Base-by-base conservation (phyloP, 2,888 invertebrate species). In the Helobdella robusta region DNA sequence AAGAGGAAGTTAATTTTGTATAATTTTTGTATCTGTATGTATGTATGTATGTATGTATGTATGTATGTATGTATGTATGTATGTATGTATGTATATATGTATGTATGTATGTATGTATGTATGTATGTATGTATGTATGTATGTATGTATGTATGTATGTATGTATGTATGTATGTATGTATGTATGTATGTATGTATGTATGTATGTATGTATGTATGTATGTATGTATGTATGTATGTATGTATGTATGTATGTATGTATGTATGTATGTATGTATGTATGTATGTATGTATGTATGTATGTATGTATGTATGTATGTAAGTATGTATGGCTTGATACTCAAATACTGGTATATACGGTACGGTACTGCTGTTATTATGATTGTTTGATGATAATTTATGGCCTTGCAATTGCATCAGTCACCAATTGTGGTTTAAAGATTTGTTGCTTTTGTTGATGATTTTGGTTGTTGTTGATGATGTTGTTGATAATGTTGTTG, bases 81-180 rank as follows among this genome's bases (percentile, higher is more conserved):
- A 32, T 32, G 56, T 52, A 40, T 64, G 44, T 64, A 40, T 64
- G 56, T 56, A 36, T 56, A 56, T 64, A n/a, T 64, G 64, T 64
- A 32, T 64, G 56, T 64, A 36, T 64, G 56, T 64, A 36, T 64
- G 56, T 64, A 36, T 64, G 56, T 56, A 36, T 64, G 56, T 56
- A 36, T 64, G 56, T 64, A 35, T 64, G 34, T 65, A 28, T 59
- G 18, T 64, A 20, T 64, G 56, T 64, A n/a, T 64, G 40, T 64
- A 15, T 64, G 40, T 64, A 15, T 56, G 5, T 64, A 15, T 58
- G 40, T 64, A 6, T 64, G 34, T 64, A 28, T 64, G 40, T 64
- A 15, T 56, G 40, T 64, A 15, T 64, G 54, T 64, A 32, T 64
- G 54, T 64, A 23, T 64, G 56, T 64, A 5, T 36, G 54, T 59